These are phyloP conservation scores for Melanaphis sacchari DNA, from an alignment of 1,140 invertebrate genomes.

Conservation along the genomic window DNA sequence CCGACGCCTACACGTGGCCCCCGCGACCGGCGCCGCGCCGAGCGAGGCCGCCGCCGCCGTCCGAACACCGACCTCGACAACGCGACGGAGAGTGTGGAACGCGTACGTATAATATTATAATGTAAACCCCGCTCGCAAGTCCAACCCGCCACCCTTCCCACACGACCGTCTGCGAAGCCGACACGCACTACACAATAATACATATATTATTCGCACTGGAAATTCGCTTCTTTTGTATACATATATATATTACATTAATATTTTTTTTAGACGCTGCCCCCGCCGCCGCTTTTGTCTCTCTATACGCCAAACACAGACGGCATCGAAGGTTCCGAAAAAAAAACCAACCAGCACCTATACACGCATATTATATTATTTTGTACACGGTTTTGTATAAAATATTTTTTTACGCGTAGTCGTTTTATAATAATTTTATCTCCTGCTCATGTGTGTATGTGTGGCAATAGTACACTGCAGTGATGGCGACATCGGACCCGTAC, in stretches of 20 bases:
- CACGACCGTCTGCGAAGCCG: background rate
- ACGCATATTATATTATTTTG: background rate
- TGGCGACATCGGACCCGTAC: background rate
- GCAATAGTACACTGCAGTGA: background rate
- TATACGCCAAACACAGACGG: background rate
- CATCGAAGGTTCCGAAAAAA: background rate
- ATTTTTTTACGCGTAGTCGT: background rate
- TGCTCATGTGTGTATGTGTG: background rate
- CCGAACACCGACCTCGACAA: constrained; percentile 60
- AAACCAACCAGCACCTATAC: background rate
- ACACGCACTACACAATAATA: constrained; percentile 40
- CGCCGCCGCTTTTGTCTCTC: constrained; percentile 18
- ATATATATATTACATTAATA: background rate
- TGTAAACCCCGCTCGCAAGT: constrained; percentile 40
- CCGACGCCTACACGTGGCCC: constrained; percentile 58
- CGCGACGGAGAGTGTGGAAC: constrained; percentile 58
- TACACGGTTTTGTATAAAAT: background rate
- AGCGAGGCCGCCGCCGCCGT: constrained; percentile 18
- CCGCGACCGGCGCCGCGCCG: constrained; percentile 37
- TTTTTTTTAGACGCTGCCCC: background rate
- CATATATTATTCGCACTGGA: constrained; percentile 39
- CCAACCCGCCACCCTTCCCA: constrained; percentile 2
- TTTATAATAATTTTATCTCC: background rate
- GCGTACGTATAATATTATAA: background rate
- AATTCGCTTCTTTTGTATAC: background rate